Evolutionary conservation across 1,140 invertebrate genomes (phyloP).

Genomic region (Dendrolimus kikuchii): DNA sequence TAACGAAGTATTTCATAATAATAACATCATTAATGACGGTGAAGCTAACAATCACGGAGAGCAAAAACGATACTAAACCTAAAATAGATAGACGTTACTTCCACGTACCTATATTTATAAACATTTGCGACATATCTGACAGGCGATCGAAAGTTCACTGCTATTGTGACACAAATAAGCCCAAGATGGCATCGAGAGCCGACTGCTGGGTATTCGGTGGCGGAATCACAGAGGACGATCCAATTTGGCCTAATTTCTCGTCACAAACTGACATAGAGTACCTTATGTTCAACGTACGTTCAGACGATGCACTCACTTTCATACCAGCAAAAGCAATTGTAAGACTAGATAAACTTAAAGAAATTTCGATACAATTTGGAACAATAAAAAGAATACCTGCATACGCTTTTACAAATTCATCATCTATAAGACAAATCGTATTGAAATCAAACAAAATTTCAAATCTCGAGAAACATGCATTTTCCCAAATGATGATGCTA

Average conservation of each 20-base stretch:
- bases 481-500: slow-evolving; percentile 78
- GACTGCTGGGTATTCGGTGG: slow-evolving; percentile 79
- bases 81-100: slow-evolving; percentile 51
- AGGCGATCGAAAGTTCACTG: slow-evolving; percentile 62
- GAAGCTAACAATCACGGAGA: slow-evolving; percentile 48
- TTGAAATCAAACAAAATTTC: slow-evolving; percentile 80
- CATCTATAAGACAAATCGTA: slow-evolving; percentile 77
- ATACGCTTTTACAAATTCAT: slow-evolving; percentile 81
- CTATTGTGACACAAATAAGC: slow-evolving; percentile 60
- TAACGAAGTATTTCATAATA: slow-evolving; percentile 55
- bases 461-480: slow-evolving; percentile 76
- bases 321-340: slow-evolving; percentile 80
- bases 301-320: slow-evolving; percentile 77
- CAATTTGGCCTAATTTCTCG: slow-evolving; percentile 80
- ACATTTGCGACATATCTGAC: slow-evolving; percentile 62
- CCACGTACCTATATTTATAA: slow-evolving; percentile 52
- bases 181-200: slow-evolving; percentile 55
- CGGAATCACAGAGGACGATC: slow-evolving; percentile 75
- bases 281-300: slow-evolving; percentile 79
- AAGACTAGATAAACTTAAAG: slow-evolving; percentile 77
- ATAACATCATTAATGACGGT: slow-evolving; percentile 54
- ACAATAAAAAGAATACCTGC: slow-evolving; percentile 78
- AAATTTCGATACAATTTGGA: slow-evolving; percentile 79
- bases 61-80: slow-evolving; percentile 48
- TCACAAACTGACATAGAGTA: slow-evolving; percentile 79